These are phyloP conservation scores for Lanius collurio DNA, from an alignment of 2,113 vertebrate species.

Conservation along the genomic window DNA sequence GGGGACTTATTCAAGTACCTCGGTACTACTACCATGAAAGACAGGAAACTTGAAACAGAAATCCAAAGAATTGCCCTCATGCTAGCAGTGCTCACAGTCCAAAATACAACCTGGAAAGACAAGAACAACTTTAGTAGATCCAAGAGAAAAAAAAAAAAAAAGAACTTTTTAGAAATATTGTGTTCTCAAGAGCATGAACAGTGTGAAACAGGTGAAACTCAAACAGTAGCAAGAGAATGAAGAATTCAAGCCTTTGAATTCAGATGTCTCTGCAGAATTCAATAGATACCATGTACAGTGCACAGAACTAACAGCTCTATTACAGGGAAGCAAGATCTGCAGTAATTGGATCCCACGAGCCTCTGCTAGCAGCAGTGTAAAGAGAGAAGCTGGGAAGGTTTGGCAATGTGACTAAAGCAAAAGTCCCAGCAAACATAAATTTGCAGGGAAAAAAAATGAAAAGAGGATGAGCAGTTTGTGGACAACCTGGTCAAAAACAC, in stretches of 20 bases:
- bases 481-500: background rate
- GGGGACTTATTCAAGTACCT: slow-evolving; percentile 33
- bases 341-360: slow-evolving; percentile 67
- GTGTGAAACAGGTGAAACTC: slow-evolving; percentile 41
- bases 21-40: slow-evolving; percentile 44
- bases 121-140: slow-evolving; percentile 45
- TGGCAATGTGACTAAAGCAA: background rate
- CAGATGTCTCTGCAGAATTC: slow-evolving; percentile 48
- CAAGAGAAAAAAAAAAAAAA: background rate
- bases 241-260: slow-evolving; percentile 61
- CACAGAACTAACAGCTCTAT: slow-evolving; percentile 49
- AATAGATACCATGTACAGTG: slow-evolving; percentile 19
- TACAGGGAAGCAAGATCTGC: slow-evolving; percentile 7
- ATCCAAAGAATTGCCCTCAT: slow-evolving; percentile 38
- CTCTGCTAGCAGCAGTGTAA: background rate
- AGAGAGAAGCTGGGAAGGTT: background rate
- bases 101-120: slow-evolving; percentile 29
- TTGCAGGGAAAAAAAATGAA: background rate
- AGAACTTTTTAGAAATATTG: slow-evolving; percentile 20
- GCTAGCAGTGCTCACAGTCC: slow-evolving; percentile 8
- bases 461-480: background rate
- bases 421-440: background rate
- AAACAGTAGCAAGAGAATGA: slow-evolving; percentile 45
- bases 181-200: slow-evolving; percentile 34
- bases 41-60: slow-evolving; percentile 27